Conservation (phyloP, 2,113 vertebrate genomes). For the Eudyptes chrysolophus region DNA sequence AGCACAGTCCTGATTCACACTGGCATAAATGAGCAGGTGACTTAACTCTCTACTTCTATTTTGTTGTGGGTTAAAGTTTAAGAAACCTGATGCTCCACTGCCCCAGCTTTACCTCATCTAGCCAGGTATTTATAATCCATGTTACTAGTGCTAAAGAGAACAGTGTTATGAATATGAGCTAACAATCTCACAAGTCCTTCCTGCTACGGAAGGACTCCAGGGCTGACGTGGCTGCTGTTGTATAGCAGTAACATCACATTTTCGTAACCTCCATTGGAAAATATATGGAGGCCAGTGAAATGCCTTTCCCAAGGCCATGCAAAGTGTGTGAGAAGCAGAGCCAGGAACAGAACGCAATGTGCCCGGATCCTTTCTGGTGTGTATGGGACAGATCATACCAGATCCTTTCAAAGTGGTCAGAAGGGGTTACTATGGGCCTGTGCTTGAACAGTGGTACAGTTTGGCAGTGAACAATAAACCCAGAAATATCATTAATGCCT, state of each 20-base stretch:
- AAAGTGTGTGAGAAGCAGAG: not conserved
- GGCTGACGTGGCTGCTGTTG: not conserved
- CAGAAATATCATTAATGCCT: not conserved
- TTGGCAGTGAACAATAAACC: not conserved
- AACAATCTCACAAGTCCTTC: not conserved
- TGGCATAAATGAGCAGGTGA: rapidly evolving
- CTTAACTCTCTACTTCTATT: not conserved
- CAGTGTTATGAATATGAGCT: rapidly evolving
- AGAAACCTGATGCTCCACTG: not conserved
- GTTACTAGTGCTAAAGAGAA: not conserved
- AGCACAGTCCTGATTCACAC: not conserved
- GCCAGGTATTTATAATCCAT: not conserved
- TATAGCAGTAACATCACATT: not conserved
- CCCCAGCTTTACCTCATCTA: not conserved
- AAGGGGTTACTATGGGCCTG: not conserved
- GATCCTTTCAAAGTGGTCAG: not conserved
- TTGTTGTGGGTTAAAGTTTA: not conserved
- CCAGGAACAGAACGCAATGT: rapidly evolving
- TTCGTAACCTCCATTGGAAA: not conserved
- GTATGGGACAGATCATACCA: too few relatives aligned
- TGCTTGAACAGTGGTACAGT: not conserved
- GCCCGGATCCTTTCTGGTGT: not conserved
- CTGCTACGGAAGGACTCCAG: not conserved
- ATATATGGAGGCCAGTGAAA: rapidly evolving
- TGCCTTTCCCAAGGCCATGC: not conserved